Evolutionary conservation across 2,113 vertebrate genomes (phyloP), one percentile per base, ranked within the genome.

Genomic region (Pelmatolapia mariae): DNA sequence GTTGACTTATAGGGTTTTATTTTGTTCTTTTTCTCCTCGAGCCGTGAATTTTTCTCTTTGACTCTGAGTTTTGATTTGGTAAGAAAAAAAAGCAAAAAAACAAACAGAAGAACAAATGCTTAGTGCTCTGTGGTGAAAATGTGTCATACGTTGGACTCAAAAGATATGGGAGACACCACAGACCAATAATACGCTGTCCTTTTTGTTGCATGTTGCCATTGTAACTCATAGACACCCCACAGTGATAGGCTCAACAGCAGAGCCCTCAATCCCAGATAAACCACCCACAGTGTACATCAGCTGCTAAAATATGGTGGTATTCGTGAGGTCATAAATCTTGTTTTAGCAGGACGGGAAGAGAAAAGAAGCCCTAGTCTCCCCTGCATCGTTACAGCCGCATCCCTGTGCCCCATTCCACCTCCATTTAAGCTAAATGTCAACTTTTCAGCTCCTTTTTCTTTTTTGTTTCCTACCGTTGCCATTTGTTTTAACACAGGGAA

Each of bases 351-450:
- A 90, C 24, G 80, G 87, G 84, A 88, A 93, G 89, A 93, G 93
- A 91, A 92, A 89, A 93, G 93, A 96, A 94, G 92, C 90, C 89
- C 89, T 50, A 63, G 91, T 94, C 94, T 96, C 94, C 90, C 93
- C 94, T 92, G 92, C 94, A 94, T 96, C 93, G 92, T 97, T 96
- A 95, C 88, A 89, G 93, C 95, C 86, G 91, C 91, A 89, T 96
- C 96, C 95, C 95, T 71, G 92, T 87, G 92, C 95, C 94, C 96
- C 93, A 90, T 95, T 96, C 96, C 93, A 95, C 93, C 92, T 95
- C 94, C 95, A 95, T 96, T 96, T 96, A 95, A 96, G 95, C 94
- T 96, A 96, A 96, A 97, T 97, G 96, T 97, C 96, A 97, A 95
- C 93, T 96, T 95, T 94, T 95, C 93, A 89, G 90, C 84, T 78